Evolutionary conservation across 2,797 vertebrate species (phyloP).

Genomic region (Acanthopagrus latus): DNA sequence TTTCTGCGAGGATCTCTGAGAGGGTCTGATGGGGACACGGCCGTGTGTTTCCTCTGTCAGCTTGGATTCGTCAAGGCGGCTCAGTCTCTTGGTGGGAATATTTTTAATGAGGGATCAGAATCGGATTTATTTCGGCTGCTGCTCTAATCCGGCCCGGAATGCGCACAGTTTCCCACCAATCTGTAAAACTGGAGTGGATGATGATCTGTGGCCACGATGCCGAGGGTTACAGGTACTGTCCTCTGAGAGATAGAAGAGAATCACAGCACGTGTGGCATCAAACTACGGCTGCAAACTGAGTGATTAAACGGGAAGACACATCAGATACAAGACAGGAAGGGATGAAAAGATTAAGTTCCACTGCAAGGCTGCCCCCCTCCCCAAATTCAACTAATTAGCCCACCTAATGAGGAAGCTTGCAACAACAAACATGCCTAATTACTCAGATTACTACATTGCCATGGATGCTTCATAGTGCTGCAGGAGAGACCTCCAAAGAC

Average conservation of each 20-base stretch:
- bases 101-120: conserved; percentile 85
- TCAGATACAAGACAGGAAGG: conserved; percentile 25
- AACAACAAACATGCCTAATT: conserved; percentile 58
- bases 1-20: conserved; percentile 19
- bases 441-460: conserved; percentile 58
- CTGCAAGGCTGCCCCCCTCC: conserved; percentile 20
- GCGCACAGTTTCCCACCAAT: conserved; percentile 64
- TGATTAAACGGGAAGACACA: conserved; percentile 22
- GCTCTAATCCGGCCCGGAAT: conserved; percentile 84
- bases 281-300: conserved; percentile 1
- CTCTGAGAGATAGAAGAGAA: conserved; percentile 33
- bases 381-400: conserved; percentile 63
- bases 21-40: conserved; percentile 26
- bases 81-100: conserved; percentile 70
- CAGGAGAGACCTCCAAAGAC: conserved; percentile 31
- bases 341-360: conserved; percentile 9
- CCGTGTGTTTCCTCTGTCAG: conserved; percentile 62
- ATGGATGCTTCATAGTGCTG: conserved; percentile 33
- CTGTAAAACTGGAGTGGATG: conserved; percentile 36
- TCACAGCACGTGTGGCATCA: conserved; percentile 19
- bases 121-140: conserved; percentile 69
- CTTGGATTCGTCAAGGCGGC: conserved; percentile 67
- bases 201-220: conserved; percentile 32
- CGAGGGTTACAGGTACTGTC: conserved; percentile 42
- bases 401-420: conserved; percentile 64